Evolutionary conservation across 2,888 invertebrate genomes (phyloP), one percentile per base, ranked within the genome.

Genomic region (Ophion obscuratus): DNA sequence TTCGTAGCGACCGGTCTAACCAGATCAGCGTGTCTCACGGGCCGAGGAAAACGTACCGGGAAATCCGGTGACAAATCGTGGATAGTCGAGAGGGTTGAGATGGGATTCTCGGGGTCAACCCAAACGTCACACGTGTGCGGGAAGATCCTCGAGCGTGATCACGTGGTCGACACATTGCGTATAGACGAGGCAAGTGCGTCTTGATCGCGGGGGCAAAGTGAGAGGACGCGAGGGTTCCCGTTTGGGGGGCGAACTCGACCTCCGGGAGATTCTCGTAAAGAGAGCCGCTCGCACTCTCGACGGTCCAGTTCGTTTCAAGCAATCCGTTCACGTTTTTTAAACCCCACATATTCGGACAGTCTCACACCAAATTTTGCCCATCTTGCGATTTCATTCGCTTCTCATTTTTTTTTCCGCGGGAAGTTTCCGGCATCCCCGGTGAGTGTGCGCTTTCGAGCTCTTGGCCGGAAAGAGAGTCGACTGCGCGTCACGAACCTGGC

Each of bases 261-360:
- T 92, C 91, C 89, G 86, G 81, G 81, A 86, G 89, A 89, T 85
- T 89, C 89, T 87, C 88, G 87, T 92, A 92, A 91, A 92, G 89
- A 90, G 88, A 88, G 88, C 85, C 89, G 92, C 86, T 88, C 88
- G 81, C 84, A 83, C 88, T 81, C 85, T 83, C 81, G 62, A 73
- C 87, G 90, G 88, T 91, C 88, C 92, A 92, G 92, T 92, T 87
- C 88, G 89, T 89, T 87, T 27, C 53, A 57, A 80, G 80, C 81
- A 61, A 83, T 68, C 80, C 68, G 80, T 66, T 80, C 84, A 68
- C 68, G 73, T 80, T 40, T 85, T 73, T 79, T 14, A 53, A 24
- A n/a, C 47, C 64, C 2, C 2, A 61, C 9, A 64, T 20, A 24
- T 67, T 11, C 11, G 67, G 9, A 73, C 66, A 11, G 31, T 70